These are phyloP conservation scores for Clarias gariepinus DNA, from an alignment of 2,113 vertebrate genomes.

Conservation along the genomic window DNA sequence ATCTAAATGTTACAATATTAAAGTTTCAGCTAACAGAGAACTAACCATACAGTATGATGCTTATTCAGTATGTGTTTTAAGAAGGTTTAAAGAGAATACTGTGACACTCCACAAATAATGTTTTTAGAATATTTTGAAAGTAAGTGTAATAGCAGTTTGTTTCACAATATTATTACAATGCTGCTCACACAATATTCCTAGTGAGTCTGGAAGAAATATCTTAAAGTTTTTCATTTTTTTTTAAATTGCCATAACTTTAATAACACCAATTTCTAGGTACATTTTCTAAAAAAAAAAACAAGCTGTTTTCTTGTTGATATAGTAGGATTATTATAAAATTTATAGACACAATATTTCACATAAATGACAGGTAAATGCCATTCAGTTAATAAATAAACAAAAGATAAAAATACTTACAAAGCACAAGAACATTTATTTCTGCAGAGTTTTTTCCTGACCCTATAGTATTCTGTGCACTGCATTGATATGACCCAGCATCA, in stretches of 20 bases:
- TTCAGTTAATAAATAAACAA: neutral
- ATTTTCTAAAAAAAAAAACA: neutral
- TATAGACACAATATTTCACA: neutral
- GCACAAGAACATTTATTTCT: slow-evolving; percentile 32
- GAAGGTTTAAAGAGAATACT: neutral
- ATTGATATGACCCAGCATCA: slow-evolving; percentile 60
- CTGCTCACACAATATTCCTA: neutral
- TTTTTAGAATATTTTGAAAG: neutral
- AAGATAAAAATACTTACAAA: slow-evolving; percentile 62
- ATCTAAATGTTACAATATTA: neutral
- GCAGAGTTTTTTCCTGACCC: neutral
- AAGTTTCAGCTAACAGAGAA: neutral
- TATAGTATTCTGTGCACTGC: slow-evolving; percentile 48
- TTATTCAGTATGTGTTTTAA: neutral
- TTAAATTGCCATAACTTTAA: neutral
- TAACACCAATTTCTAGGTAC: neutral
- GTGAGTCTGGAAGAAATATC: neutral
- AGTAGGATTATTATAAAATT: neutral
- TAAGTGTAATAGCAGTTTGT: neutral
- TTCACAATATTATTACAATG: neutral
- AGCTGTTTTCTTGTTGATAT: neutral
- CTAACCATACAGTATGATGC: neutral
- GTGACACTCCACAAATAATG: neutral
- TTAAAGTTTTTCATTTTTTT: neutral
- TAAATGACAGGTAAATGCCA: neutral